A percentile compares a stretch with the other conserved stretches of the same genome.
These are phyloP conservation scores for Alouatta palliata DNA, from an alignment of 2,113 vertebrate species.

Conservation along the genomic window DNA sequence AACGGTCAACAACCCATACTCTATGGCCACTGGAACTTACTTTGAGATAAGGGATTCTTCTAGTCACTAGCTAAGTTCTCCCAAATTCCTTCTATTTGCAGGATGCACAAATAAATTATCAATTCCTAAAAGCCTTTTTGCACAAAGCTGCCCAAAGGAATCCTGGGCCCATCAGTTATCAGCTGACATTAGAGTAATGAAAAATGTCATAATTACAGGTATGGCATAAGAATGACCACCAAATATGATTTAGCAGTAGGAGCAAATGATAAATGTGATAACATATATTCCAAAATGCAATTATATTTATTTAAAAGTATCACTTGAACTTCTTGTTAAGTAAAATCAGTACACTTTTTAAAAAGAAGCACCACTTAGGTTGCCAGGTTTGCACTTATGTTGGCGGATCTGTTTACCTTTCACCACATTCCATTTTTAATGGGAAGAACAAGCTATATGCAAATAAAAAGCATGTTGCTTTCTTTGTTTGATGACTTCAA, in stretches of 20 bases:
- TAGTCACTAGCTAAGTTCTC: too few relatives aligned
- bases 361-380: background rate
- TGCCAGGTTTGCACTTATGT: background rate
- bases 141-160: background rate
- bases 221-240: background rate
- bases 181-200: background rate
- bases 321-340: background rate
- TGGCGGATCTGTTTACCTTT: background rate
- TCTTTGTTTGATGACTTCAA: background rate
- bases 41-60: background rate
- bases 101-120: background rate
- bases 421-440: background rate
- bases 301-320: background rate
- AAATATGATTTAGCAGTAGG: background rate
- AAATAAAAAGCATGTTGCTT: background rate
- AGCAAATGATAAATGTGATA: background rate
- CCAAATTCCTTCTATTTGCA: background rate
- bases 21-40: background rate
- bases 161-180: background rate
- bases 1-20: accelerated
- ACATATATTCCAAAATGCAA: background rate
- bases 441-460: background rate
- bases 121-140: background rate
- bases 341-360: background rate
- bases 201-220: too few relatives aligned